Evolutionary conservation across 2,888 invertebrate species (phyloP).

Genomic region (Caradrina clavipalpis): DNA sequence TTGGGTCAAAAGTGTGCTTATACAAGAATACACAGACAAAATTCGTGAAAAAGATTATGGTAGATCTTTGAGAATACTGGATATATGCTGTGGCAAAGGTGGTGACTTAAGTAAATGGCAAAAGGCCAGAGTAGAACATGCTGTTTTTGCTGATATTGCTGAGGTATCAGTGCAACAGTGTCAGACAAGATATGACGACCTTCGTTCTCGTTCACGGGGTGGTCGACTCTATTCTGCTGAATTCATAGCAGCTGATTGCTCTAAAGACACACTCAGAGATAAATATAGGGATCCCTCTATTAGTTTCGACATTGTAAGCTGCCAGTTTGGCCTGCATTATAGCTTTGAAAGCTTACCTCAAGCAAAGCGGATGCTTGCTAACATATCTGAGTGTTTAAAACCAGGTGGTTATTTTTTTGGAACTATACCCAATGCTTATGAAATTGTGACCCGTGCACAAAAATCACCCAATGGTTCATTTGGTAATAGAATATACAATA

Average conservation of each 20-base stretch:
- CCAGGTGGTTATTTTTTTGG: slow-evolving; percentile 99
- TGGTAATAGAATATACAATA: slow-evolving; percentile 95
- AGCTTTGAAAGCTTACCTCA: slow-evolving; percentile 97
- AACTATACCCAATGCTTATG: slow-evolving; percentile 98
- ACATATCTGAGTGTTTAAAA: slow-evolving; percentile 97
- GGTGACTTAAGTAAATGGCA: slow-evolving; percentile 99
- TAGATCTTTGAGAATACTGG: slow-evolving; percentile 94
- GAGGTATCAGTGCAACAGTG: slow-evolving; percentile 98
- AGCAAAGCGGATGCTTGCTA: slow-evolving; percentile 97
- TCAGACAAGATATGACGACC: slow-evolving; percentile 94
- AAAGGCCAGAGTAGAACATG: slow-evolving; percentile 94
- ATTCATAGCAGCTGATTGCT: slow-evolving; percentile 97
- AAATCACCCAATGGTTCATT: slow-evolving; percentile 91
- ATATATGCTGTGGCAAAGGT: slow-evolving; percentile 99
- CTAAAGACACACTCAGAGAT: slow-evolving; percentile 95
- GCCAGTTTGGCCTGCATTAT: slow-evolving; percentile 99
- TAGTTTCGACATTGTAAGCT: slow-evolving; percentile 97
- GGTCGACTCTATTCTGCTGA: slow-evolving; percentile 94
- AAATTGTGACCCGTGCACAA: slow-evolving; percentile 95
- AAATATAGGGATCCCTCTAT: slow-evolving; percentile 95
- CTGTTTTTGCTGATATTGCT: slow-evolving; percentile 98
- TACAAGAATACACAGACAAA: slow-evolving; percentile 94
- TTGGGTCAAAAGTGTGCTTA: slow-evolving; percentile 99
- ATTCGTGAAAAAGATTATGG: slow-evolving; percentile 93
- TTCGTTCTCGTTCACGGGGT: slow-evolving; percentile 85